These are phyloP conservation scores for Mohoua ochrocephala DNA, from an alignment of 2,113 vertebrate species.

Conservation along the genomic window DNA sequence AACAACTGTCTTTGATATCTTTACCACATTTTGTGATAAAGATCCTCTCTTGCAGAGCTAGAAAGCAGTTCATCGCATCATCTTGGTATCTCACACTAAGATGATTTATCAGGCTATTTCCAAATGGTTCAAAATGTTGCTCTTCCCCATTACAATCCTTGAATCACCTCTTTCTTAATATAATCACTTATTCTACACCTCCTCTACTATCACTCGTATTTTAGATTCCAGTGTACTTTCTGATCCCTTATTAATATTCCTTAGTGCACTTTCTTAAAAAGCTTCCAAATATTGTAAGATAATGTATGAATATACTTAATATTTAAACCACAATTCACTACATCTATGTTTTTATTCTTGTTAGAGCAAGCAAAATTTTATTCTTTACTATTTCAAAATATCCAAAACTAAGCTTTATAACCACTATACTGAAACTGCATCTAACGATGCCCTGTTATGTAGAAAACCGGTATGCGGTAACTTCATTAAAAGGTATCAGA, in stretches of 20 bases:
- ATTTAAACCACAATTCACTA: background rate
- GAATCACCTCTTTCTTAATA: background rate
- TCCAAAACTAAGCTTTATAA: background rate
- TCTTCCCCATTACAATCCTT: background rate
- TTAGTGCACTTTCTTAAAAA: background rate
- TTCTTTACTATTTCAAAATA: background rate
- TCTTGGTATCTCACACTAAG: background rate
- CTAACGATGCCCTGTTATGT: background rate
- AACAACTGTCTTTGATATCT: background rate
- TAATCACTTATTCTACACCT: background rate
- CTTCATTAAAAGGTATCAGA: background rate
- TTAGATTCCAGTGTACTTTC: background rate
- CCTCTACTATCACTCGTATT: background rate
- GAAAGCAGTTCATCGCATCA: background rate
- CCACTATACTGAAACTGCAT: background rate
- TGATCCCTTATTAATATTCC: background rate
- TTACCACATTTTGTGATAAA: background rate
- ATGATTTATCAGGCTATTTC: background rate
- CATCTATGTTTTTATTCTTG: background rate
- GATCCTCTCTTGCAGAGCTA: fast-evolving
- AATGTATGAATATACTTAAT: background rate
- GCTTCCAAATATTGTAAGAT: background rate
- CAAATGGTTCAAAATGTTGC: background rate
- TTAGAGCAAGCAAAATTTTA: background rate
- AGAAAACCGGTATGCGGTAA: background rate